Evolutionary conservation across 1,140 invertebrate species (phyloP), one percentile per base, ranked within the genome.

Genomic region (Drosophila mayri): DNA sequence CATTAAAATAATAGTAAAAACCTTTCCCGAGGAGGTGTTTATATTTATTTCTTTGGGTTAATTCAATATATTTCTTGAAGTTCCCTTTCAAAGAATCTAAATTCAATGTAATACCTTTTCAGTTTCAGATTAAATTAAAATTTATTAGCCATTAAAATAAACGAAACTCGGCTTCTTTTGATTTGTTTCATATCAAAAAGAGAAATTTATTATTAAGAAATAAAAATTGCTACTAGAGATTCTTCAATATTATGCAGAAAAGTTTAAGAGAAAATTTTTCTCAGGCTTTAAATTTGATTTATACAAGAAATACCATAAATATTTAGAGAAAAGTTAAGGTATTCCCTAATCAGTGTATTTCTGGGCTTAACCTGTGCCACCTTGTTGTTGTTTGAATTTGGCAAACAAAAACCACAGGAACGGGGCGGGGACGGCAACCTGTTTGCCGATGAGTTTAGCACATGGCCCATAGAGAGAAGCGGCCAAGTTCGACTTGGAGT

Each of bases 381-480:
- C 64, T 77, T 57, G 76, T 79, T 82, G 79, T 86, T 85, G 72
- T 88, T 88, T 90, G 70, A 90, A 90, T 90, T 90, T 90, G 85
- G 81, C 86, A 90, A 90, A 90, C 67, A 90, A 70, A 76, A 79
- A 90, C 81, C 76, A 63, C 71, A 82, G 59, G 59, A 79, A 40
- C 55, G 70, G 44, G 41, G 60, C 35, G 43, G 63, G 28, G 37
- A 49, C 61, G 61, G 66, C 80, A 88, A 85, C 85, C 78, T 90
- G 85, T 90, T 90, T 90, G 81, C 63, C 77, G 72, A 71, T 90
- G 82, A 90, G 74, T 90, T 90, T 90, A 90, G 85, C 85, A 90
- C 81, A 90, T 88, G 64, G 55, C 64, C 83, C 70, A 74, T 43
- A 66, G 60, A 66, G 54, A 79, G 71, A 58, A 63, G 55, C 35